These are phyloP conservation scores for Sandelia bainsii DNA, from an alignment of 2,797 vertebrate species.

Conservation along the genomic window DNA sequence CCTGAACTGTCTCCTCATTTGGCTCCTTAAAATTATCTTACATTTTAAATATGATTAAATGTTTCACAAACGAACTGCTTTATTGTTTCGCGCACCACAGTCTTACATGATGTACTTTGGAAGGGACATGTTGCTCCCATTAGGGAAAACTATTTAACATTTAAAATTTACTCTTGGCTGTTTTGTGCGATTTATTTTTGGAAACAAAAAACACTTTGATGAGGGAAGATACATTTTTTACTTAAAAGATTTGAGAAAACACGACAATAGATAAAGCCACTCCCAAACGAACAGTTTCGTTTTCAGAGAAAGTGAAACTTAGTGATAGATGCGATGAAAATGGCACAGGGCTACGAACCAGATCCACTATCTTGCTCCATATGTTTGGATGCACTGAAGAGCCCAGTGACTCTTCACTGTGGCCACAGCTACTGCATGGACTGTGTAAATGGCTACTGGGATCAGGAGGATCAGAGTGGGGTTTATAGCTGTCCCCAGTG, in stretches of 20 bases:
- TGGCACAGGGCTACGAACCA: constrained; percentile 16
- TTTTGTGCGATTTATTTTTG: too few relatives aligned
- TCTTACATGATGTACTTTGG: too few relatives aligned
- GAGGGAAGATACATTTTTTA: too few relatives aligned
- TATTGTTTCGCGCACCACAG: too few relatives aligned
- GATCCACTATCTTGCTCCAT: constrained; percentile 64
- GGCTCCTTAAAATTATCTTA: background rate
- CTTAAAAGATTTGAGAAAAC: background rate
- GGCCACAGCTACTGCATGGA: constrained; percentile 78
- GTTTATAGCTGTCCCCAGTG: constrained; percentile 77
- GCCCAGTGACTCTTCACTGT: constrained; percentile 73
- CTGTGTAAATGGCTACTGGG: constrained; percentile 76
- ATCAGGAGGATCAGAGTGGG: constrained; percentile 60
- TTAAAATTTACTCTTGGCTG: too few relatives aligned
- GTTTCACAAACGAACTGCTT: too few relatives aligned
- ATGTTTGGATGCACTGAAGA: constrained; percentile 73
- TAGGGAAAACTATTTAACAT: too few relatives aligned
- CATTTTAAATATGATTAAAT: background rate
- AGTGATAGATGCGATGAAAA: background rate
- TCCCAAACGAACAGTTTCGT: background rate
- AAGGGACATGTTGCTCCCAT: too few relatives aligned
- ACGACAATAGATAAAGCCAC: background rate
- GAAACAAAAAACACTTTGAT: too few relatives aligned
- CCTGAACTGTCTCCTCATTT: background rate
- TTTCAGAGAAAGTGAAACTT: constrained; percentile 41